Conservation (phyloP, 2,797 vertebrate species). For the Gastrophryne carolinensis region DNA sequence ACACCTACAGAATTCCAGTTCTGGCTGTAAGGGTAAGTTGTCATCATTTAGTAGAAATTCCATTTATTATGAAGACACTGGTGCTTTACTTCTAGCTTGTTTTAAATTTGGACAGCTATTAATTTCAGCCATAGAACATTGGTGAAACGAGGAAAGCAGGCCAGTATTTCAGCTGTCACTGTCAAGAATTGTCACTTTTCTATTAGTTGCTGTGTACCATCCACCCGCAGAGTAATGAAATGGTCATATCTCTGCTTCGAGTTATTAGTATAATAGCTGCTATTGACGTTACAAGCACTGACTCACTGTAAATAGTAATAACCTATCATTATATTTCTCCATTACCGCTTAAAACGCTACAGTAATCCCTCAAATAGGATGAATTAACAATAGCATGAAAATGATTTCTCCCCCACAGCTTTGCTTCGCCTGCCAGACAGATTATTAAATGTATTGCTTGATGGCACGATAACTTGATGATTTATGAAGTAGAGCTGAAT, state of each 20-base stretch:
- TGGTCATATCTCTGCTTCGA: background rate
- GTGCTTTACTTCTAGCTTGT: no score
- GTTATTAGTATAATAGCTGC: background rate
- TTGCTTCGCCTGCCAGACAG: background rate
- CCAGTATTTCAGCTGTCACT: no score
- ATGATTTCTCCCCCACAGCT: background rate
- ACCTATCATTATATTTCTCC: background rate
- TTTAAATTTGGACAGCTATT: no score
- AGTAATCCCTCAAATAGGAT: background rate
- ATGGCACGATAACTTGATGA: constrained; percentile 17
- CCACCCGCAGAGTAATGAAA: background rate
- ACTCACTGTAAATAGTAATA: background rate
- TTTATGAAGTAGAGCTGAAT: constrained; percentile 38
- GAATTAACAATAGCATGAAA: constrained; percentile 7
- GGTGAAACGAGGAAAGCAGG: no score
- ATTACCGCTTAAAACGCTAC: background rate
- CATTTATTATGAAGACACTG: no score
- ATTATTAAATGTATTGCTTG: constrained; percentile 15
- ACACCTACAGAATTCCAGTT: no score
- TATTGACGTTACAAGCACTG: background rate
- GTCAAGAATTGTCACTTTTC: background rate
- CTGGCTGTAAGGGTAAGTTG: no score
- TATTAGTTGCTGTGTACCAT: background rate
- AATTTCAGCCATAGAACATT: no score
- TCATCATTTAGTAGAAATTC: no score